Evolutionary conservation across 2,113 vertebrate genomes (phyloP), one percentile per base, ranked within the genome.

Genomic region (Boleophthalmus pectinirostris): DNA sequence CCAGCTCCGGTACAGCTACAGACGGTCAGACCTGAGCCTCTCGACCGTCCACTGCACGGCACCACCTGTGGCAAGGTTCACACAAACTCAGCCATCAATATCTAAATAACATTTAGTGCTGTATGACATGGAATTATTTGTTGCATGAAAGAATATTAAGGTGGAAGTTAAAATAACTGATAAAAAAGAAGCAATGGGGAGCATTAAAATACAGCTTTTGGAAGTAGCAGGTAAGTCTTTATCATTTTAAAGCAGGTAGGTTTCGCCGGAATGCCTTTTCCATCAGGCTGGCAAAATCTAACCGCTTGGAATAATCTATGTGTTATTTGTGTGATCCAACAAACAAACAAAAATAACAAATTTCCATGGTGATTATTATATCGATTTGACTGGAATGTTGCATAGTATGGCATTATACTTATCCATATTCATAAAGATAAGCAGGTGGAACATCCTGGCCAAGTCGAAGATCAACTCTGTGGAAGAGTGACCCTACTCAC

Each of bases 1-100:
- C 74, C 88, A 74, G 80, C 18, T 8, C 54, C 80, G 69, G 68
- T 72, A 76, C 87, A 74, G 80, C 18, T 2, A 49, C 80, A 70
- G 76, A 38, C 35, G 9, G 57, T 61, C 56, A 79, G 49, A 61
- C 71, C 13, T 9, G 73, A 77, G 85, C 51, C 11, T 8, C 7
- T 20, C 20, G 47, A 51, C 0, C 16, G 47, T 51, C 16, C 74
- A 24, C 73, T 57, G 70, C 81, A 72, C 75, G 2, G 29, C 29
- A 29, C 77, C 70, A 82, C 72, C 78, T 83, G 76, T 77, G 73
- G 8, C 73, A 71, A 74, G 3, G 70, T 75, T 57, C 24, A 43
- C 46, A 71, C 61, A 61, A 0, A 69, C 20, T 12, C 18, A 21
- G 10, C n/a, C 15, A 6, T 54, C 15, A 38, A 6, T 29, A 25